Percentiles rank a stretch among this genome's conserved stretches.
These are phyloP conservation scores for Halichoerus grypus DNA, from an alignment of 2,113 vertebrate species.

Conservation along the genomic window DNA sequence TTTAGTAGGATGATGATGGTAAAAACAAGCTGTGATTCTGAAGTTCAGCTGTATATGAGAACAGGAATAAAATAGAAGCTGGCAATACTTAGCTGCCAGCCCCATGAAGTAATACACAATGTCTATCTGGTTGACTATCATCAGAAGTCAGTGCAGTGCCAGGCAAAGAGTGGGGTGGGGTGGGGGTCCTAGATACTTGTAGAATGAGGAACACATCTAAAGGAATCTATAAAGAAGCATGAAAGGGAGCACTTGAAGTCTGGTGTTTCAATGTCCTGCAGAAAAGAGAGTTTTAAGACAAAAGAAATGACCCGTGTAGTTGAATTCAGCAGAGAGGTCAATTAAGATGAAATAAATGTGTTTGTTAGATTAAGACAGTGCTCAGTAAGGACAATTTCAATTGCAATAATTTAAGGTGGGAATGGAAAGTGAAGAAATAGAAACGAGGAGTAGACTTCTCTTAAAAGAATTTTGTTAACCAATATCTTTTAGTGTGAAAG, in stretches of 20 bases:
- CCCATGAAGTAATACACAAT: not conserved
- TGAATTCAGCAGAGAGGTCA: constrained; percentile 13
- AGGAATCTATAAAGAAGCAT: not conserved
- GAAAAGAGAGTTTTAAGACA: not conserved
- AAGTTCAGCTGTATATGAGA: not conserved
- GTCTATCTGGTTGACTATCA: not conserved
- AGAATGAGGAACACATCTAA: not conserved
- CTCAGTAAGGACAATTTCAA: not conserved
- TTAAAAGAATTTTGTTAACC: not conserved
- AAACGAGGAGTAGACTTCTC: not conserved
- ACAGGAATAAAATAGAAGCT: not conserved
- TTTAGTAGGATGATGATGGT: not conserved
- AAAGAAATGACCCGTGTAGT: not conserved
- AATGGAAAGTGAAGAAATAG: not conserved
- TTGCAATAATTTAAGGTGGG: not conserved
- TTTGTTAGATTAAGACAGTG: not conserved
- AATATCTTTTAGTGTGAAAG: not conserved
- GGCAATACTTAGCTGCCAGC: not conserved
- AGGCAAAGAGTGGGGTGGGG: too few relatives aligned
- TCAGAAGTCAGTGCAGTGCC: not conserved
- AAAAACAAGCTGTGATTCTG: not conserved
- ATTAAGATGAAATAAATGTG: not conserved
- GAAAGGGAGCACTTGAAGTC: not conserved
- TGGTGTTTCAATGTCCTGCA: not conserved
- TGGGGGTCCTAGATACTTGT: not conserved